These are phyloP conservation scores for Dermolepida albohirtum DNA, from an alignment of 2,888 invertebrate species.

Conservation along the genomic window DNA sequence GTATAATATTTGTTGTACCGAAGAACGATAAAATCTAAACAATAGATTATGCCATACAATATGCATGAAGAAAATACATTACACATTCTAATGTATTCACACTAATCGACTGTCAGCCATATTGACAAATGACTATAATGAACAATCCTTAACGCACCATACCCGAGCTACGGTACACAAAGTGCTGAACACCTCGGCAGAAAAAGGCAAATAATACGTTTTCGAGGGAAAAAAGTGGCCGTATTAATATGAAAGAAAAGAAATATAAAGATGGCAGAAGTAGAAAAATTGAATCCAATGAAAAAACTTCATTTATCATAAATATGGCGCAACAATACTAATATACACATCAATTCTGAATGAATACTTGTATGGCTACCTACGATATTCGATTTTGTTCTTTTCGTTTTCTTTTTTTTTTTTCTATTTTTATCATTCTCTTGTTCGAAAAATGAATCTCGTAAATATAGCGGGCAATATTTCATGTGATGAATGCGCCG, in stretches of 20 bases:
- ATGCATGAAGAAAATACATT: conserved; percentile 58
- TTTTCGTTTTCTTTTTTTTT: no score
- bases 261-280: conserved; percentile 29
- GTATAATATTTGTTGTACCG: conserved; percentile 42
- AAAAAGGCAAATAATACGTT: conserved; percentile 27
- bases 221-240: conserved; percentile 12
- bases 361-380: not conserved
- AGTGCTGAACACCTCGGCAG: not conserved
- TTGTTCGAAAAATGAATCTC: no score
- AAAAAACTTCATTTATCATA: conserved; percentile 36
- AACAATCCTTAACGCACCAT: conserved; percentile 41
- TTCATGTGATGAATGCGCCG: no score
- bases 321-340: conserved; percentile 22
- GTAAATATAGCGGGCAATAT: no score
- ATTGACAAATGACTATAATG: conserved; percentile 54
- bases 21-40: conserved; percentile 53
- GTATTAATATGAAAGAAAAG: conserved; percentile 1
- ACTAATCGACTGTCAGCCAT: conserved; percentile 55
- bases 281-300: conserved; percentile 35
- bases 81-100: conserved; percentile 56
- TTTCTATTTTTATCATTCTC: no score
- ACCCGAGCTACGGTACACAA: not conserved
- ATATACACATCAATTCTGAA: conserved; percentile 30
- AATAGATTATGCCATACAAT: conserved; percentile 55
- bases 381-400: no score